Base-by-base conservation (phyloP, 2,888 invertebrate species). In the Andrena bicolor region DNA sequence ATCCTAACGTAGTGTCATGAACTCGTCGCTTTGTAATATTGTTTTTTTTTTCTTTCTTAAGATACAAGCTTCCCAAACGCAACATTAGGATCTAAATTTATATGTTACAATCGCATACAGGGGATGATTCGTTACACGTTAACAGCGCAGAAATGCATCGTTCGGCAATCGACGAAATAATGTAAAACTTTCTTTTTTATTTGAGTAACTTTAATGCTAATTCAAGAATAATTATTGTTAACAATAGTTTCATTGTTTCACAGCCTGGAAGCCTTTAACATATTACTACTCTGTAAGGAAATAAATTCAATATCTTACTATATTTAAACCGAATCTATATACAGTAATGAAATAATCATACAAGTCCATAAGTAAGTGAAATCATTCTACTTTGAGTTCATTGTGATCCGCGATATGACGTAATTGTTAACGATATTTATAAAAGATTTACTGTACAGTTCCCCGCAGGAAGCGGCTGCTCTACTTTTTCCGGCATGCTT, bases 51-150 rank as follows among this genome's bases (percentile, higher is more conserved):
- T 16, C 41, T 41, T 41, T 41, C 41, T 41, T n/a, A 35, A 70
- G 82, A 76, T 85, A 85, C 87, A 90, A 89, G 90, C 90, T 90
- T 90, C 78, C 83, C 87, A 90, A 89, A 89, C 85, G 72, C 84
- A 86, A 84, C 89, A 88, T 85, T 70, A 77, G 28, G 20, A 78
- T 66, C 76, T 63, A 51, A 28, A 75, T 83, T 76, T 74, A 58
- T 51, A 72, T 64, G 8, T 41, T 65, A 51, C 35, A 49, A 63
- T 70, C 60, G 53, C 53, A 64, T 75, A 56, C 6, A 48, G 26
- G 41, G 30, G 49, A 41, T 71, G 58, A 74, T 80, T 68, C 10
- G 48, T 71, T 61, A 8, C 60, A 26, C 61, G 61, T 74, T 76
- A 74, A 41, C 65, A 72, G 69, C 58, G 76, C 66, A 72, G 72